Conservation (phyloP, 2,888 invertebrate genomes). For the Cactoblastis cactorum region DNA sequence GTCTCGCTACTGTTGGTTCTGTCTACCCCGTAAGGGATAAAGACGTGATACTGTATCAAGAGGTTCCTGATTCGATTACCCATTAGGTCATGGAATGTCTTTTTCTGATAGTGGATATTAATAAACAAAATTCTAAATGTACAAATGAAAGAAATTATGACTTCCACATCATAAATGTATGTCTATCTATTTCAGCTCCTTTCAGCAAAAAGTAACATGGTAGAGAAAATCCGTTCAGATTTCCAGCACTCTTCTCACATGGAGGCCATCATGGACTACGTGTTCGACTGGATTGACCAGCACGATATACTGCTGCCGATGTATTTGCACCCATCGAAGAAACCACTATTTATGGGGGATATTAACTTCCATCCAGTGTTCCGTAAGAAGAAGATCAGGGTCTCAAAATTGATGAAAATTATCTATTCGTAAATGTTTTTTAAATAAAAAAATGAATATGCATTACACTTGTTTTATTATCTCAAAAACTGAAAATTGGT, state of each 20-base stretch:
- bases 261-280: conserved; percentile 54
- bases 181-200: not conserved
- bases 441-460: not conserved
- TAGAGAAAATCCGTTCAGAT: conserved; percentile 37
- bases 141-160: too few species aligned
- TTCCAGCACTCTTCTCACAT: conserved; percentile 54
- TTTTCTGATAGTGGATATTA: too few species aligned
- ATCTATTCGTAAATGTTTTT: conserved; percentile 20
- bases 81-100: too few species aligned
- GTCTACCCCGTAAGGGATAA: too few species aligned
- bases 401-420: conserved; percentile 20
- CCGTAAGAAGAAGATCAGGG: conserved; percentile 19
- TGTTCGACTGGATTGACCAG: conserved; percentile 59
- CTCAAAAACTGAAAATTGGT: too few species aligned
- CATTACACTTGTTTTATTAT: not conserved
- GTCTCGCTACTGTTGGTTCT: too few species aligned
- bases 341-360: conserved; percentile 31
- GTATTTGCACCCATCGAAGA: conserved; percentile 51
- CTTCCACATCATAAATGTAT: too few species aligned
- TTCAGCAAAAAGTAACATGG: conserved; percentile 22
- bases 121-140: too few species aligned
- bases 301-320: conserved; percentile 54
- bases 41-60: too few species aligned
- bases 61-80: too few species aligned
- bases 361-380: conserved; percentile 38